Evolutionary conservation across 2,888 invertebrate genomes (phyloP), one percentile per base, ranked within the genome.

Genomic region (Tryphoninae sp.): DNA sequence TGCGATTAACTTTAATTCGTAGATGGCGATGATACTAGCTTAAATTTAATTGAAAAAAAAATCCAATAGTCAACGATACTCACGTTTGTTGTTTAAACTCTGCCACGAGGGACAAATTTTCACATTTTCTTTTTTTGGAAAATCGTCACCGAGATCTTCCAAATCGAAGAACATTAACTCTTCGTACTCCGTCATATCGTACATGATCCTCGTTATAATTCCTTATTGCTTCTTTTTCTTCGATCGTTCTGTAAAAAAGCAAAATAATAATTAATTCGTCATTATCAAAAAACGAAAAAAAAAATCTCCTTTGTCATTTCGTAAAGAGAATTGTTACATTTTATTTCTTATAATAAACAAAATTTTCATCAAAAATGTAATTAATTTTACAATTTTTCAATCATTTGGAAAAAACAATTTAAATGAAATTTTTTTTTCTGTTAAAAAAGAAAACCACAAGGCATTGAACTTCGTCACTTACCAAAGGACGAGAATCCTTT

Each of bases 141-240:
- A 89, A 19, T 90, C 88, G 84, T 91, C 91, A 83, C 91, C 91
- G 69, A 91, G 91, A 86, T 91, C 91, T 74, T 91, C 91, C 76
- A 88, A 85, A 83, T 91, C 91, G 84, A 91, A 91, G 76, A 87
- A 89, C 76, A 91, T 87, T 83, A 85, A 91, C 86, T 91, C 91
- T 78, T 91, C 91, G 82, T 90, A 91, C 84, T 91, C 91, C 73
- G 91, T 91, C 81, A 91, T 87, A 82, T 88, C 88, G 79, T 55
- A 79, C 82, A 82, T 82, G 62, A 68, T 80, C 76, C n/a, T 11
- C 19, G 22, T 55, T 13, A 13, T 6, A 45, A 45, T 6, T 45
- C 3, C 13, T 2, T 45, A 45, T 13, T 13, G 13, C 13, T 13
- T 1, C 45, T 11, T 13, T 9, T 2, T 3, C 45, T 45, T 2